Percentiles rank a stretch among this genome's conserved stretches.
Evolutionary conservation across 2,113 vertebrate genomes (phyloP).

Genomic region (Lanius collurio): DNA sequence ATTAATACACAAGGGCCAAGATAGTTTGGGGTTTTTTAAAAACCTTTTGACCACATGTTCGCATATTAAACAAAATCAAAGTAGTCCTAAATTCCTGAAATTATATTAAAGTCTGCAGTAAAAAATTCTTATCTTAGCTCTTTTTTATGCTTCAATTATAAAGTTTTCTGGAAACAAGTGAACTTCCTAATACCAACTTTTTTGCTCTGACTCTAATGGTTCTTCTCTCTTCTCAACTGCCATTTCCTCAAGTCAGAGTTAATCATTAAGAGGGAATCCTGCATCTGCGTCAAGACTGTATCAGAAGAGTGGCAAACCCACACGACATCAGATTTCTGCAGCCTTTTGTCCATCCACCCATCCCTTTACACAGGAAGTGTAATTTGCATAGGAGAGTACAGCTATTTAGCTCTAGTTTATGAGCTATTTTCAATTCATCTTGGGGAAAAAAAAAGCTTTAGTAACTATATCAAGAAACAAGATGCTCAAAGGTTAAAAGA

Average conservation of each 20-base stretch:
- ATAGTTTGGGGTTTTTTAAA: not conserved
- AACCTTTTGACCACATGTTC: not conserved
- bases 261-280: not conserved
- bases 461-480: not conserved
- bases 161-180: not conserved
- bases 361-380: not conserved
- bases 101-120: not conserved
- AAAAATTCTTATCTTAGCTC: not conserved
- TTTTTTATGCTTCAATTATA: not conserved
- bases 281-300: not conserved
- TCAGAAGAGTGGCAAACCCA: not conserved
- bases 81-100: not conserved
- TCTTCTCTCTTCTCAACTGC: not conserved
- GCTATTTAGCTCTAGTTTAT: not conserved
- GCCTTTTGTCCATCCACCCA: not conserved
- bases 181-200: not conserved
- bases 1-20: not conserved
- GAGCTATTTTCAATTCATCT: not conserved
- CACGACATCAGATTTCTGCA: not conserved
- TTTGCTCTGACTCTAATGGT: not conserved
- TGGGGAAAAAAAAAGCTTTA: not conserved
- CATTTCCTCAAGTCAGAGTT: not conserved
- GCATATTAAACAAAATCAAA: not conserved
- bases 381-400: not conserved
- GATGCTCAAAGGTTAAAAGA: not conserved